A percentile compares a stretch with the other conserved stretches of the same genome.
phyloP scores from a whole-genome alignment of 92 coral and sea anemone genomes.

The Porites lobata region DNA sequence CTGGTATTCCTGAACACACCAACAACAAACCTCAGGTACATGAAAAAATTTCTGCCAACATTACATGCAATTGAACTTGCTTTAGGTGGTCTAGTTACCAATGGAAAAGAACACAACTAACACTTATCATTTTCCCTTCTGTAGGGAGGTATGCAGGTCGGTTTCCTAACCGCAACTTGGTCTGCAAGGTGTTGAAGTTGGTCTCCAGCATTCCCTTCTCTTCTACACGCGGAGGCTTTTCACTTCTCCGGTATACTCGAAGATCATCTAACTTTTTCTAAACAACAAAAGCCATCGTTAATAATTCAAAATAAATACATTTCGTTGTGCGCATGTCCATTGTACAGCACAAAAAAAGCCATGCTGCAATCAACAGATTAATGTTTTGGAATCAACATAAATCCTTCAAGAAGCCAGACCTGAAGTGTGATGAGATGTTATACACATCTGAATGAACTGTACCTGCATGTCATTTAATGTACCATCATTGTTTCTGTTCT shows the following conservation, averaged over 20 bases:
- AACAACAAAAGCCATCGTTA: not conserved
- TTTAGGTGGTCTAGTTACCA: not conserved
- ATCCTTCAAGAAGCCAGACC: not conserved
- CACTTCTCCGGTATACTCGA: slow-evolving; percentile 91
- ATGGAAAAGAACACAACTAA: slow-evolving; percentile 39
- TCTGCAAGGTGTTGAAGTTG: slow-evolving; percentile 98
- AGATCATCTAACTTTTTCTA: slow-evolving; percentile 94
- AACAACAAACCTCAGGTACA: too few relatives aligned
- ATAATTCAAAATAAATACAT: not conserved
- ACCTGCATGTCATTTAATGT: slow-evolving; percentile 95
- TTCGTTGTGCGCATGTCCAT: too few relatives aligned
- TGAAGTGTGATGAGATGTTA: not conserved
- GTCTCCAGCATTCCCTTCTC: slow-evolving; percentile 98
- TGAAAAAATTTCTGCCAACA: too few relatives aligned
- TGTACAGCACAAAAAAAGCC: too few relatives aligned
- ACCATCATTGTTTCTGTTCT: slow-evolving; percentile 78
- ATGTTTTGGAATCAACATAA: too few relatives aligned
- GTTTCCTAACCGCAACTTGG: slow-evolving; percentile 93
- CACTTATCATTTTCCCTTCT: slow-evolving; percentile 96
- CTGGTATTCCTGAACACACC: too few relatives aligned
- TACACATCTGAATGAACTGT: not conserved
- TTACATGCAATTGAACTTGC: too few relatives aligned
- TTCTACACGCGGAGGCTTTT: slow-evolving; percentile 98
- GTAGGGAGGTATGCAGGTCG: slow-evolving; percentile 99
- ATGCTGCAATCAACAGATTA: too few relatives aligned